A percentile compares a stretch with the other conserved stretches of the same genome.
These are phyloP conservation scores for Varecia variegata DNA, from an alignment of 2,797 vertebrate genomes.

Conservation along the genomic window DNA sequence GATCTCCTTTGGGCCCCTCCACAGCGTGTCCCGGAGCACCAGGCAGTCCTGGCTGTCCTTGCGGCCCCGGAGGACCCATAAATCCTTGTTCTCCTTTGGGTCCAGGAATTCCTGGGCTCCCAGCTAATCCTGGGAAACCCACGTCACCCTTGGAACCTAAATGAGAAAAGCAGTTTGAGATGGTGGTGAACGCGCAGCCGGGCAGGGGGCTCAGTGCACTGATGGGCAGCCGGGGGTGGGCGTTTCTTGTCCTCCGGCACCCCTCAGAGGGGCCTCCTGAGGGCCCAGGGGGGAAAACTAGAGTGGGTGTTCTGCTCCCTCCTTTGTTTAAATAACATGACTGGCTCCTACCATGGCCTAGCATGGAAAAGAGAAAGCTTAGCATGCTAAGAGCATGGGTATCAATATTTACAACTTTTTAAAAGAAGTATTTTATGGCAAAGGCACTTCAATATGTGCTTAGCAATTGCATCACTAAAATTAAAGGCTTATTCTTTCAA, in stretches of 20 bases:
- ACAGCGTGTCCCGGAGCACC: constrained; percentile 88
- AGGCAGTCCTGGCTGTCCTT: constrained; percentile 87
- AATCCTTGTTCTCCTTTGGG: constrained; percentile 93
- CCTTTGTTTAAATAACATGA: background rate
- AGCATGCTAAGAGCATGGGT: background rate
- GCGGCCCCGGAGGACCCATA: constrained; percentile 86
- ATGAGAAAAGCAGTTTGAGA: constrained; percentile 18
- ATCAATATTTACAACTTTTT: background rate
- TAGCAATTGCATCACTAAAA: background rate
- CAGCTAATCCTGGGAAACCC: constrained; percentile 93
- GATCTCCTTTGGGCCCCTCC: constrained; percentile 94
- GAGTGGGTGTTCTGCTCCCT: too few relatives aligned
- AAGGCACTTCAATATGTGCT: too few relatives aligned
- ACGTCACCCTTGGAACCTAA: constrained; percentile 92
- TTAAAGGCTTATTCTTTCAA: background rate
- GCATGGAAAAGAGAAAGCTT: background rate
- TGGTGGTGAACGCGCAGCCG: background rate
- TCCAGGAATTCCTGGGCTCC: constrained; percentile 92
- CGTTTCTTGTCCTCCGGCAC: background rate
- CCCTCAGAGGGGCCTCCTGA: background rate
- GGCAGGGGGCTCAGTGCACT: background rate
- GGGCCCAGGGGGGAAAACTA: background rate
- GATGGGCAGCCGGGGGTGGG: background rate
- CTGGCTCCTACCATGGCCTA: fast-evolving
- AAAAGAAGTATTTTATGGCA: fast-evolving